Evolutionary conservation across 2,888 invertebrate genomes (phyloP).

Genomic region (Smittia aterrima): DNA sequence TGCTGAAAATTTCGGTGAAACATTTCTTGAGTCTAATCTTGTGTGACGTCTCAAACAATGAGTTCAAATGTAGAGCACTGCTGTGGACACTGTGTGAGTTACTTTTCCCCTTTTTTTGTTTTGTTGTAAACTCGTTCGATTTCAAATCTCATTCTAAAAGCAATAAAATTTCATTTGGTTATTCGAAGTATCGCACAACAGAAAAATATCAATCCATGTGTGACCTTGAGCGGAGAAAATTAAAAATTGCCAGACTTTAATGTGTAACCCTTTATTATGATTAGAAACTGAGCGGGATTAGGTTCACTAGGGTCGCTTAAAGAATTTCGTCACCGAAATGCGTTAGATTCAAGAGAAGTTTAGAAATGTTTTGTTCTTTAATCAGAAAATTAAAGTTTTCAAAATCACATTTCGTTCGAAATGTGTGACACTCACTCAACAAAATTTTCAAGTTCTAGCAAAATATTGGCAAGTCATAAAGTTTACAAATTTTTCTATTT

Average conservation of each 20-base stretch:
- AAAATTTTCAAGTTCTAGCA: no score
- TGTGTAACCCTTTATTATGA: neutral
- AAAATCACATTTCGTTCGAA: neutral
- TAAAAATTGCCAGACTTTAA: slow-evolving; percentile 15
- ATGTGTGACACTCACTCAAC: no score
- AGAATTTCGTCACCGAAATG: neutral
- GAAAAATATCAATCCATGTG: slow-evolving; percentile 22
- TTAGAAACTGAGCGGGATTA: neutral
- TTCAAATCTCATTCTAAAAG: neutral
- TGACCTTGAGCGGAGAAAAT: slow-evolving; percentile 1
- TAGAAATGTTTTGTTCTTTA: neutral
- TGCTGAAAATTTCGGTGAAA: neutral
- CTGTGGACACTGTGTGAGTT: neutral
- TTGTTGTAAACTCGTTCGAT: neutral
- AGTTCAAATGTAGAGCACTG: neutral
- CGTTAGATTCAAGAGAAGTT: neutral
- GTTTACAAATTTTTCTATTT: neutral
- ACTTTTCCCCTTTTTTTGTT: neutral
- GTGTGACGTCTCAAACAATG: neutral
- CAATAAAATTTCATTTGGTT: slow-evolving; percentile 15
- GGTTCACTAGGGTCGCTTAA: neutral
- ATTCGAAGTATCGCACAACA: neutral
- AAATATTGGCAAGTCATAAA: no score
- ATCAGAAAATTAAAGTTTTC: neutral
- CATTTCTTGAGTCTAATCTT: neutral